These are phyloP conservation scores for Tetranychus piercei DNA, from an alignment of 2,888 invertebrate species.

Conservation along the genomic window DNA sequence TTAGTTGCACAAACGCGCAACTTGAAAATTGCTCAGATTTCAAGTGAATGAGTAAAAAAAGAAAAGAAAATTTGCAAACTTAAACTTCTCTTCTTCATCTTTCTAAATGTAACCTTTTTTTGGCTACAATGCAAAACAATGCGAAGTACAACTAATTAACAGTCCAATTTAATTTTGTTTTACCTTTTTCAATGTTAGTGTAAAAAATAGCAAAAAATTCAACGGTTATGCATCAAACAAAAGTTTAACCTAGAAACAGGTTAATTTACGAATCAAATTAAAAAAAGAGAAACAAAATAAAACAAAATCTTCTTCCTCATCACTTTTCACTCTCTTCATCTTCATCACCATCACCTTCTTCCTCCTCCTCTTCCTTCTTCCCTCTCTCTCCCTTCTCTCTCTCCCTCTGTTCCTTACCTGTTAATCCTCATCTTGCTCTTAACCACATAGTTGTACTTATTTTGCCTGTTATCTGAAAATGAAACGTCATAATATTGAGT, in stretches of 20 bases:
- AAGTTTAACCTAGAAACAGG: conserved; percentile 7
- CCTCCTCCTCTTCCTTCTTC: conserved; percentile 10
- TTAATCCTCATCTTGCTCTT: neutral
- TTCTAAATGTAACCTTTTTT: no score
- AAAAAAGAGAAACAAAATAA: neutral
- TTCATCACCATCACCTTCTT: neutral
- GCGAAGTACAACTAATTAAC: no score
- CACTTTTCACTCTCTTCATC: neutral
- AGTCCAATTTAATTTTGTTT: no score
- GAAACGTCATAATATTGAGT: neutral
- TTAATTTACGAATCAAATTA: neutral
- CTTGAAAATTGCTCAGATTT: no score
- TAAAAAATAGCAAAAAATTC: no score
- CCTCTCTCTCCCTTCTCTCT: conserved; percentile 4
- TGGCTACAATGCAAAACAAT: no score
- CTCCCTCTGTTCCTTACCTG: neutral
- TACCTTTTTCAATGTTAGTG: no score
- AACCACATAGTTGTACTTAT: neutral
- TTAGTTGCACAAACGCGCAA: no score
- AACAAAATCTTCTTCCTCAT: conserved; percentile 4
- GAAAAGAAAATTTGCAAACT: no score
- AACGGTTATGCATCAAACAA: neutral
- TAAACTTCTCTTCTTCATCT: no score
- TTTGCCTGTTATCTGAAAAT: conserved; percentile 24
- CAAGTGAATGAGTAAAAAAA: no score